Conservation (phyloP, 2,113 vertebrate genomes). For the Pelusios castaneus region DNA sequence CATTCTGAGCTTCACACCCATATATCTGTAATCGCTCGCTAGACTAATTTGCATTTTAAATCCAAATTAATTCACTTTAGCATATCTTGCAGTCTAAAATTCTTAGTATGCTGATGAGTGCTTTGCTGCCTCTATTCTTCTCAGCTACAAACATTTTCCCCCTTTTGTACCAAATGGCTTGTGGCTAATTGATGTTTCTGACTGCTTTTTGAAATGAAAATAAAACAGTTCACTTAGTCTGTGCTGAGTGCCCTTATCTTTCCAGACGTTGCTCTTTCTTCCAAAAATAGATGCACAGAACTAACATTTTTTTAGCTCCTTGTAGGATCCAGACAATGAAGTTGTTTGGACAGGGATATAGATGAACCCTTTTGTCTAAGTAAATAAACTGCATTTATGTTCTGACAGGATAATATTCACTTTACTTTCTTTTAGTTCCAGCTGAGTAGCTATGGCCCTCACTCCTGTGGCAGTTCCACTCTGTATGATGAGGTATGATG, state of each 20-base stretch:
- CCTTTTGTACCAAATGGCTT: conserved; percentile 91
- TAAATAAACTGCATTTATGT: conserved; percentile 96
- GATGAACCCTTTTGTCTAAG: conserved; percentile 97
- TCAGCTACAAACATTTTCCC: conserved; percentile 88
- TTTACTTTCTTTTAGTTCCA: conserved; percentile 92
- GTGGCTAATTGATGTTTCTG: conserved; percentile 94
- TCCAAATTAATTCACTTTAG: conserved; percentile 99
- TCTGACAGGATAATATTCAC: conserved; percentile 95
- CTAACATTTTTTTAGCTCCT: conserved; percentile 85
- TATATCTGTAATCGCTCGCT: conserved; percentile 91
- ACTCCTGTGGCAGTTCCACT: conserved; percentile 81
- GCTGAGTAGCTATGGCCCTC: conserved; percentile 88
- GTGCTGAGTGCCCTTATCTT: conserved; percentile 87
- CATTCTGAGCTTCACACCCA: conserved; percentile 86
- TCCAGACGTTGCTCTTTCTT: conserved; percentile 83
- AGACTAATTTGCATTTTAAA: conserved; percentile 99
- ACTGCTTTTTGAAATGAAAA: conserved; percentile 91
- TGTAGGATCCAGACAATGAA: conserved; percentile 91
- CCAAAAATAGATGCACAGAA: conserved; percentile 84
- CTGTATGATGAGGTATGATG: conserved; percentile 87
- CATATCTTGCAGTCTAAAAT: conserved; percentile 93
- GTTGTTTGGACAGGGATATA: conserved; percentile 94
- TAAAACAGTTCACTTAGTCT: conserved; percentile 88
- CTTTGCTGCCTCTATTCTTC: conserved; percentile 86
- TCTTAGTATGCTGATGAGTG: conserved; percentile 96